Evolutionary conservation across 2,888 invertebrate species (phyloP), one percentile per base, ranked within the genome.

Genomic region (Trilocha varians): DNA sequence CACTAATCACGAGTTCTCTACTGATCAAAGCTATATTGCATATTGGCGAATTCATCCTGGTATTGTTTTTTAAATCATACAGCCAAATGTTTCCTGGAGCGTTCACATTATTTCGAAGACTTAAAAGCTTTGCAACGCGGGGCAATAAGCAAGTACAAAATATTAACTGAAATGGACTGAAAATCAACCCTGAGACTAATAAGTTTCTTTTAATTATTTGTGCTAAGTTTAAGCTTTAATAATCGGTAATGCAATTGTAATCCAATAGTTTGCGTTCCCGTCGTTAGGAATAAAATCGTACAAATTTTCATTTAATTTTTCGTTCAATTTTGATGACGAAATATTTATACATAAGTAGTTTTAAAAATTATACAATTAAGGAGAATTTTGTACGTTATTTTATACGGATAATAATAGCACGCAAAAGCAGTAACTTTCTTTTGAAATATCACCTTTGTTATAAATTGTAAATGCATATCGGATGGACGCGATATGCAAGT

Each of bases 331-430:
- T 25, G 25, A 25, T 11, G 5, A 11, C 6, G 25, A 3, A 25
- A 25, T 6, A 9, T 25, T 25, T 25, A 25, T 25, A 25, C 25
- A 2, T 25, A 25, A 25, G 25, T 25, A 25, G 25, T 11, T 25
- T 25, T 25, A 25, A 25, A 18, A 25, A 25, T 9, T 11, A 25
- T 25, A 25, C 16, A 33, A 34, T 18, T 38, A 41, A 32, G 11
- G 11, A 38, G 37, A 33, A 33, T 37, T 16, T 34, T 36, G 41
- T 40, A 42, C 44, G 40, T 44, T 34, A 40, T 51, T 44, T 45
- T 40, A 44, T 47, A 47, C 45, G 39, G n/a, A n/a, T n/a, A n/a
- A n/a, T n/a, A n/a, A n/a, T n/a, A n/a, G n/a, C n/a, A n/a, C n/a
- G n/a, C n/a, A n/a, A n/a, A n/a, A n/a, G n/a, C n/a, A n/a, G n/a